These are phyloP conservation scores for Drosophila monieri DNA, from an alignment of 2,888 invertebrate species.

Conservation along the genomic window DNA sequence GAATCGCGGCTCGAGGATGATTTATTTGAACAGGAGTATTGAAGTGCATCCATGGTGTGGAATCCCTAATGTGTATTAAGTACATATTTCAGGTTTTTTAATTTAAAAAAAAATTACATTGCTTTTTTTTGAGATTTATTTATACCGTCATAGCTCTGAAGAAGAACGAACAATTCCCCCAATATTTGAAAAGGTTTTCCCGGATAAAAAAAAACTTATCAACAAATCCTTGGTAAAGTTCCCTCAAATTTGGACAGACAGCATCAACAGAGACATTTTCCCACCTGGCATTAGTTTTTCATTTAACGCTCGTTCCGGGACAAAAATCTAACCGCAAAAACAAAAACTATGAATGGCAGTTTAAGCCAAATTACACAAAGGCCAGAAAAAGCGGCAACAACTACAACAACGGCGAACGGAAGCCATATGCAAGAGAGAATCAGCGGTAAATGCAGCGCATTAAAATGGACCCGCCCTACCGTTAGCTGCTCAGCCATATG, in stretches of 20 bases:
- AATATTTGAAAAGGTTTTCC: constrained; percentile 14
- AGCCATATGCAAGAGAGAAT: constrained; percentile 75
- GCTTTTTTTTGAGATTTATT: no score
- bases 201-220: constrained; percentile 9
- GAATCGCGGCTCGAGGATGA: constrained; percentile 45
- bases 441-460: constrained; percentile 58
- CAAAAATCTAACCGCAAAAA: constrained; percentile 62
- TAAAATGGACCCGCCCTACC: constrained; percentile 67
- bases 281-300: constrained; percentile 48
- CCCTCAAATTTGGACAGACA: constrained; percentile 10
- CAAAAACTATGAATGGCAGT: constrained; percentile 76
- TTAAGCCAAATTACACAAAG: constrained; percentile 79
- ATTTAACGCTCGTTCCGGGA: constrained; percentile 54
- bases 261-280: constrained; percentile 54
- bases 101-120: no score
- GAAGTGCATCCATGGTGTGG: constrained; percentile 66
- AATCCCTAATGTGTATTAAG: constrained; percentile 56
- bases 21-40: constrained; percentile 53
- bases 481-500: constrained; percentile 10
- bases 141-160: no score
- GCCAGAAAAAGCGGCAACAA: constrained; percentile 58
- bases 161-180: background rate
- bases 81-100: no score
- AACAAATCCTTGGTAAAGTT: constrained; percentile 5
- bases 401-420: constrained; percentile 60